Conservation (phyloP, 2,797 vertebrate genomes). For the Adelosebastes latens region DNA sequence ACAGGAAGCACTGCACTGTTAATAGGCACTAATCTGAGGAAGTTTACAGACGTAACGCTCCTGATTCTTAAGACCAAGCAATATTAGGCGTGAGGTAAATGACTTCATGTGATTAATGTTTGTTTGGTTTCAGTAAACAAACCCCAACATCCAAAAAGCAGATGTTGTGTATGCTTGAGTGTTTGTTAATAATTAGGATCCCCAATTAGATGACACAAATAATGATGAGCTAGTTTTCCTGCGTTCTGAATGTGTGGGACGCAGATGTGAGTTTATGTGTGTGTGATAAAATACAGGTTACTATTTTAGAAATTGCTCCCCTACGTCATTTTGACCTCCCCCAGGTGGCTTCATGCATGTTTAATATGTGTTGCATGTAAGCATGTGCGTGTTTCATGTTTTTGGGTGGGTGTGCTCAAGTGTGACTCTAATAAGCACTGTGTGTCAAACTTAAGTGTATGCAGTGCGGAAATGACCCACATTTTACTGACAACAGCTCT, state of each 20-base stretch:
- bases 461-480: conserved; percentile 57
- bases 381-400: conserved; percentile 29
- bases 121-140: conserved; percentile 54
- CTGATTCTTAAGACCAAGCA: conserved; percentile 20
- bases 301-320: conserved; percentile 32
- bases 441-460: conserved; percentile 56
- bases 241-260: conserved; percentile 8
- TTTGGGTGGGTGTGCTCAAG: conserved; percentile 29
- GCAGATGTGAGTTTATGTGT: conserved; percentile 47
- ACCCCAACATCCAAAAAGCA: conserved; percentile 41
- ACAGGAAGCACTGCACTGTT: conserved; percentile 44
- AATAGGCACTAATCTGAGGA: conserved; percentile 66
- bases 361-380: conserved; percentile 54
- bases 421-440: conserved; percentile 65
- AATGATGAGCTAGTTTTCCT: conserved; percentile 30
- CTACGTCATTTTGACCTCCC: conserved; percentile 25
- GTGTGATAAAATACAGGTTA: conserved; percentile 50
- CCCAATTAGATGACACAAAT: conserved; percentile 48
- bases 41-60: conserved; percentile 15
- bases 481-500: conserved; percentile 56
- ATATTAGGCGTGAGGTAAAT: conserved; percentile 21
- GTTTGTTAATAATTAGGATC: conserved; percentile 59
- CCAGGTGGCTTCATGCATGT: conserved; percentile 43
- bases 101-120: conserved; percentile 42
- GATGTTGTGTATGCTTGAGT: conserved; percentile 44